Base-by-base conservation (phyloP, 2,797 vertebrate species). In the Acomys russatus region DNA sequence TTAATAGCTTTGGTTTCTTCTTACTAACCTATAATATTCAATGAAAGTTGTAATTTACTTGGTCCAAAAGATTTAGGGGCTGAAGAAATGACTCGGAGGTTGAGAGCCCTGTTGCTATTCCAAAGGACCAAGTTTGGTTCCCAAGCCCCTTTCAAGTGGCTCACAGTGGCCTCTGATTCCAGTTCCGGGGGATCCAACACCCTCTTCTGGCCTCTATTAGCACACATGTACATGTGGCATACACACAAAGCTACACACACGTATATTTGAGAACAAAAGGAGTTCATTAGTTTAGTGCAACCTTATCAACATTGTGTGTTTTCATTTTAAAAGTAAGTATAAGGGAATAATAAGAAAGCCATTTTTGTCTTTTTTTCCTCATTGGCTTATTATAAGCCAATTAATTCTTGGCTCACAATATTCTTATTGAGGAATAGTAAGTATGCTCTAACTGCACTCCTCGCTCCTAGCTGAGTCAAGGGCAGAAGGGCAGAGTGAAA, bases 1-100 rank as follows among this genome's bases (percentile, higher is more conserved):
- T 90, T 84, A 28, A 15, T 70, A 87, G 25, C 35, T 74, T 95
- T 94, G 88, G 63, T n/a, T 95, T 94, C 33, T 96, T 94, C 56
- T 68, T 88, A 44, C 30, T 80, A 94, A 91, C 77, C 64, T 59
- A 4, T 92, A 5, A 79, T 83, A 94, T n/a, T 88, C 2, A 78
- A 89, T 10, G 86, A n/a, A 71, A 59, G 17, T 71, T 95, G 51
- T 85, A 73, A 90, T 90, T 91, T n/a, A 23, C 64, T 23, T 2
- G 6, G 64, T 51, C 83, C 51, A 51, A 85, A 23, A 51, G 64
- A 14, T 54, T 54, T 22, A n/a, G 11, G 44, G 25, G 1, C 44
- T 4, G 44, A 68, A 51, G 18, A n/a, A 85, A n/a, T 85, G 44
- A 9, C 64, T 85, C 3, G 1, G 38, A 18, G 38, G 30, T 51